Evolutionary conservation across 23 tunicate genomes (phyloP).

Genomic region (Halocynthia roretzi): DNA sequence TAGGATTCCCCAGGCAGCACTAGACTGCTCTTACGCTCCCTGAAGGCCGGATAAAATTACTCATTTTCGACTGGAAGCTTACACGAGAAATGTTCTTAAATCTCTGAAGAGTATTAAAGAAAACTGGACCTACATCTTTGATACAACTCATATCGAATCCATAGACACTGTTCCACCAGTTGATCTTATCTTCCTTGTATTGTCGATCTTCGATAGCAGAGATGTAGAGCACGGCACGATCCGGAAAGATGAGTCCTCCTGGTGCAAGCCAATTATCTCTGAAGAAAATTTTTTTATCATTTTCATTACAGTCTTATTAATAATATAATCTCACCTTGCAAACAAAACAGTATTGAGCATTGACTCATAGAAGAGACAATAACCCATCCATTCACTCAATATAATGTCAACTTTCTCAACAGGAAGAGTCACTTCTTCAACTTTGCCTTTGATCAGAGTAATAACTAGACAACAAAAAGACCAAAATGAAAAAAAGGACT

Average conservation of each 20-base stretch:
- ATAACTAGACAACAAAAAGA: constrained; percentile 41
- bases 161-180: constrained; percentile 99
- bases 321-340: constrained; percentile 74
- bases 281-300: too few species aligned
- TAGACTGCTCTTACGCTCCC: too few species aligned
- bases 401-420: constrained; percentile 98
- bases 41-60: too few species aligned
- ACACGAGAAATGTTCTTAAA: too few species aligned
- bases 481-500: neutral
- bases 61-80: too few species aligned
- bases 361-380: constrained; percentile 96
- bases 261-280: constrained; percentile 51
- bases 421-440: constrained; percentile 94
- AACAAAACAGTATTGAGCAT: constrained; percentile 97
- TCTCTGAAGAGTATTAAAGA: neutral
- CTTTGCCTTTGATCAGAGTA: constrained; percentile 95
- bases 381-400: constrained; percentile 99
- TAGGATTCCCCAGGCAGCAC: neutral
- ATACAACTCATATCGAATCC: constrained; percentile 98
- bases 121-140: constrained; percentile 66
- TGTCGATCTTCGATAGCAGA: constrained; percentile 98
- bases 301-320: too few species aligned
- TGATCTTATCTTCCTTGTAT: constrained; percentile 94
- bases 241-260: constrained; percentile 95
- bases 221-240: constrained; percentile 77